These are phyloP conservation scores for Tricholaema leucomelas DNA, from an alignment of 2,113 vertebrate genomes.

Conservation along the genomic window DNA sequence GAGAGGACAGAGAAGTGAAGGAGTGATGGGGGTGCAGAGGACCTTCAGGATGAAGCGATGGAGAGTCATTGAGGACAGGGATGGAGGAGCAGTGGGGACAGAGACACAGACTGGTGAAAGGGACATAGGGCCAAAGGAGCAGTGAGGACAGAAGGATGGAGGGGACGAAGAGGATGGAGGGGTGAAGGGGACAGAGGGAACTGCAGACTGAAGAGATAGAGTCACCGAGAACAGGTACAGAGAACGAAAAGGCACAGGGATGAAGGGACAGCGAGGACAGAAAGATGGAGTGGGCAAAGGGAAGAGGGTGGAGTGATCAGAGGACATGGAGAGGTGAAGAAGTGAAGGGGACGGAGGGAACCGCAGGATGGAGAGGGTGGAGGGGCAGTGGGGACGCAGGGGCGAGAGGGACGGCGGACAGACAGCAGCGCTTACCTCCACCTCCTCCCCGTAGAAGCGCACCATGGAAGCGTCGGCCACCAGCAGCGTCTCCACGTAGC, in stretches of 20 bases:
- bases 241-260: too few species aligned
- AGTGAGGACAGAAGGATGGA: too few species aligned
- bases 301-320: too few species aligned
- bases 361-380: neutral
- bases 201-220: too few species aligned
- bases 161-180: neutral
- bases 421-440: constrained; percentile 80
- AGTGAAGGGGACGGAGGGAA: too few species aligned
- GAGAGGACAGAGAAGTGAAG: neutral
- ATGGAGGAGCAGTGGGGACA: too few species aligned
- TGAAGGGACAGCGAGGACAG: neutral
- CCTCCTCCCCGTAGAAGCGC: constrained; percentile 84
- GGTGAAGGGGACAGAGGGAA: neutral
- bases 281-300: too few species aligned
- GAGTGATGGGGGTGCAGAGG: too few species aligned
- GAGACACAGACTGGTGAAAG: neutral
- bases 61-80: neutral
- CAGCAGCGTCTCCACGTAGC: constrained; percentile 89
- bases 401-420: neutral
- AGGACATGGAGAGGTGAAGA: neutral
- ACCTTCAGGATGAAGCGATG: neutral
- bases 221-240: too few species aligned
- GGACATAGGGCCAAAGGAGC: neutral
- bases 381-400: neutral
- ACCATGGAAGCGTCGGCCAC: constrained; percentile 88